Percentiles rank a stretch among this genome's conserved stretches.
Evolutionary conservation across 2,888 invertebrate species (phyloP).

Genomic region (Monochamus alternatus): DNA sequence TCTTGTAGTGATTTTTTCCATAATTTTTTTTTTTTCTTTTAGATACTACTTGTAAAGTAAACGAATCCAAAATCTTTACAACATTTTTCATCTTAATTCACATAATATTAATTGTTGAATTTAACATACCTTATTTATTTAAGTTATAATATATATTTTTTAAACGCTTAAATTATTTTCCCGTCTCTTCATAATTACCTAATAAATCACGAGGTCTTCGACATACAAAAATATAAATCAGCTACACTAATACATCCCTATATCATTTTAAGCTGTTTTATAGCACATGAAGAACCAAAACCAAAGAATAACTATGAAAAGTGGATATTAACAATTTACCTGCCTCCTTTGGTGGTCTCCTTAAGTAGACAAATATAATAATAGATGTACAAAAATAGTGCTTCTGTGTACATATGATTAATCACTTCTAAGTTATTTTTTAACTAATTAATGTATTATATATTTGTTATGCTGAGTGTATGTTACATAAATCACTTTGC

Average conservation of each 20-base stretch:
- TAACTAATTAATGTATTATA: background rate
- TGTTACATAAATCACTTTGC: background rate
- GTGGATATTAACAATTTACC: background rate
- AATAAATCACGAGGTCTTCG: conserved; percentile 3
- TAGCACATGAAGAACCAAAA: background rate
- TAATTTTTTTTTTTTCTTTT: too few relatives aligned
- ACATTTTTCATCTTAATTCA: too few relatives aligned
- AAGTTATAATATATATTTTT: too few relatives aligned
- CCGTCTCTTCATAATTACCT: too few relatives aligned
- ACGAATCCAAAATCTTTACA: too few relatives aligned
- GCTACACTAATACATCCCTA: conserved; percentile 42
- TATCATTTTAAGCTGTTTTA: conserved; percentile 46
- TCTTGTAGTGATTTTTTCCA: too few relatives aligned
- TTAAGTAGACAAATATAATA: background rate
- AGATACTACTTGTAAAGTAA: too few relatives aligned
- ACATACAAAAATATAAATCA: conserved; percentile 39
- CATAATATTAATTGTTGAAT: too few relatives aligned
- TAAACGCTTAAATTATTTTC: too few relatives aligned
- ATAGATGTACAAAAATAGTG: background rate
- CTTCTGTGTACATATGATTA: background rate
- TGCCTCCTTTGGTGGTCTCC: background rate
- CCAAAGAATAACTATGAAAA: background rate
- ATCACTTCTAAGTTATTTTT: background rate
- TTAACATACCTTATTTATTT: too few relatives aligned
- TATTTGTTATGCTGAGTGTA: background rate